These are phyloP conservation scores for Falco concolor DNA, from an alignment of 2,797 vertebrate species.

Conservation along the genomic window DNA sequence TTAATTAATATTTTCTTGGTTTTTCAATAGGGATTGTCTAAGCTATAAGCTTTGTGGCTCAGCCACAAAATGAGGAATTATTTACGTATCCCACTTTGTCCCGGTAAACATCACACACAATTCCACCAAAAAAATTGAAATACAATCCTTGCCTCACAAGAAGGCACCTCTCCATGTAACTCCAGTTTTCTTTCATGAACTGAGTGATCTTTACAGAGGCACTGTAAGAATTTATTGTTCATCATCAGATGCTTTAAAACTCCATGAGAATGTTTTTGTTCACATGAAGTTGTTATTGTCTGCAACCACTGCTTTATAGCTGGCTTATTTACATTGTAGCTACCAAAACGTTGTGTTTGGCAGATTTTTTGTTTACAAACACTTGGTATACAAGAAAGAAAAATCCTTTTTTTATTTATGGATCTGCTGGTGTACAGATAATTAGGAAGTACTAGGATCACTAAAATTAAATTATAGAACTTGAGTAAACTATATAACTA, in stretches of 20 bases:
- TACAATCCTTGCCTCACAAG: neutral
- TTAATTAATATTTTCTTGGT: neutral
- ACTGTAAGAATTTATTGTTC: neutral
- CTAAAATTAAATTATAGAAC: conserved; percentile 25
- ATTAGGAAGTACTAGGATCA: neutral
- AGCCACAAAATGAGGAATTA: neutral
- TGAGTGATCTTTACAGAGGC: neutral
- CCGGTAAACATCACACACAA: neutral
- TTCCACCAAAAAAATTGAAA: neutral
- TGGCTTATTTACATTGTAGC: neutral
- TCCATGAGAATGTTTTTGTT: neutral
- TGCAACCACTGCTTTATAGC: neutral
- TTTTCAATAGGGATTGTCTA: neutral
- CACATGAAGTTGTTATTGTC: neutral
- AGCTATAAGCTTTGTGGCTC: neutral
- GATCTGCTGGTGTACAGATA: neutral
- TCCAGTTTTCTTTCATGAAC: neutral
- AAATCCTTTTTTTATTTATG: neutral
- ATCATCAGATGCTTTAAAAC: neutral
- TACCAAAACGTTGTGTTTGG: neutral
- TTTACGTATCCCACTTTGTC: neutral
- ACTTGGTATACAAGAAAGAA: neutral
- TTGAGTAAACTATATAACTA: conserved; percentile 1
- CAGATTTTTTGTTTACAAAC: neutral
- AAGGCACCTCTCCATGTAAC: neutral